Evolutionary conservation across 2,888 invertebrate genomes (phyloP), one percentile per base, ranked within the genome.

Genomic region (Sabatieria punctata): DNA sequence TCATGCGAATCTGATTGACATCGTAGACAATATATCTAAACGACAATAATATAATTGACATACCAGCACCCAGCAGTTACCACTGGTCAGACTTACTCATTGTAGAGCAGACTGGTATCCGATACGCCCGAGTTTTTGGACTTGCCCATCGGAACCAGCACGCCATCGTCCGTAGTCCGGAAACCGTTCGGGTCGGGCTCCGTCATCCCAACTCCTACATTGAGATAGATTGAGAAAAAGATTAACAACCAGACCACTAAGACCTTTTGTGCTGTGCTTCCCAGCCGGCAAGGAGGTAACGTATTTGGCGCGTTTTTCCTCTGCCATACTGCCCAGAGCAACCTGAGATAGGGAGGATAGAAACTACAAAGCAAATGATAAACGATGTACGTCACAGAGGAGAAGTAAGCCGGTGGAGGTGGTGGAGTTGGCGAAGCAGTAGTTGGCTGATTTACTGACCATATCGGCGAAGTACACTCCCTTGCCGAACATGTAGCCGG

Each of bases 391-490:
- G 65, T 97, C 95, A 64, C 89, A 91, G 1, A 97, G 74, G 59
- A 97, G 62, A 71, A 97, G 63, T 36, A 93, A 67, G 25, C 91
- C 95, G n/a, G 77, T 76, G 1, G 80, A 75, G 64, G 77, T 78
- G 22, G 64, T 59, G 13, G 71, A 71, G 54, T 71, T 77, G 2
- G 89, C 81, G 37, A 18, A 25, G 30, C 43, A 44, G 63, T 76
- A 78, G 70, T 93, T 93, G 8, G 93, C 93, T 0, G 89, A 89
- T 67, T 97, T 97, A 6, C 88, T 85, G 1, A 93, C 91, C 89
- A 93, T 93, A 68, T 97, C 95, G 11, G 93, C 93, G 69, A 95
- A 93, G 69, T 91, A 91, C 48, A 73, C 60, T 43, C 93, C 97
- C 71, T 95, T 97, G 51, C 95, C 95, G 68, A 97, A 97, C 95